A percentile compares a stretch with the other conserved stretches of the same genome.
These are phyloP conservation scores for Pao palembangensis DNA, from an alignment of 2,113 vertebrate genomes.

Conservation along the genomic window DNA sequence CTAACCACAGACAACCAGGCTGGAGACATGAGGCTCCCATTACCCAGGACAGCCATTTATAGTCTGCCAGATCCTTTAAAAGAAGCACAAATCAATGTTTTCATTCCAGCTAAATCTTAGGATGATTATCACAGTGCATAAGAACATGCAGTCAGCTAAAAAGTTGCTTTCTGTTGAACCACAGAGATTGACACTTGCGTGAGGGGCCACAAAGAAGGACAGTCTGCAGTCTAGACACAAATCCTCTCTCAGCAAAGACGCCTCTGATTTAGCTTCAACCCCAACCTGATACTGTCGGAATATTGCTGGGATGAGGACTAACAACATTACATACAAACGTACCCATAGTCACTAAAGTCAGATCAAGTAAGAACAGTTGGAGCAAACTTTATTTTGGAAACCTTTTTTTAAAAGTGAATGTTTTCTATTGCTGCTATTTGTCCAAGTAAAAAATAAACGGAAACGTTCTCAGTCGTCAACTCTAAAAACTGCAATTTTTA, in stretches of 20 bases:
- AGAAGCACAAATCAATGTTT: too few relatives aligned
- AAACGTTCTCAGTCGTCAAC: conserved; percentile 21
- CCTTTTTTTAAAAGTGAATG: conserved; percentile 5
- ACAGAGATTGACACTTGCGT: conserved; percentile 10
- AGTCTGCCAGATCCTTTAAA: too few relatives aligned
- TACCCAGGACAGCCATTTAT: neutral
- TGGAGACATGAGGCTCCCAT: conserved; percentile 1
- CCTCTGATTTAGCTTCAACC: conserved; percentile 27
- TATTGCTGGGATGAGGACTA: conserved; percentile 55
- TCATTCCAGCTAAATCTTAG: too few relatives aligned
- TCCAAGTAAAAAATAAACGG: conserved; percentile 29
- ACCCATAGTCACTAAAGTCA: conserved; percentile 26
- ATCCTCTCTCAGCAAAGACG: conserved; percentile 39
- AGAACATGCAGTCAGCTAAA: too few relatives aligned
- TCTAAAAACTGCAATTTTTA: conserved; percentile 30
- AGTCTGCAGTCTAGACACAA: conserved; percentile 25
- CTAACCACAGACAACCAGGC: conserved; percentile 2
- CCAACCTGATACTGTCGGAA: conserved; percentile 52
- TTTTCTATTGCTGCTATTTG: conserved; percentile 61
- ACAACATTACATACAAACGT: conserved; percentile 7
- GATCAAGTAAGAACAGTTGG: conserved; percentile 22
- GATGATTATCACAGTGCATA: too few relatives aligned
- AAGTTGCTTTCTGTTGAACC: too few relatives aligned
- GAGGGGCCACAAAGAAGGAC: too few relatives aligned
- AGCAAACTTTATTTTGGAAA: conserved; percentile 17